These are phyloP conservation scores for Muntiacus reevesi DNA, from an alignment of 2,113 vertebrate species.

Conservation along the genomic window DNA sequence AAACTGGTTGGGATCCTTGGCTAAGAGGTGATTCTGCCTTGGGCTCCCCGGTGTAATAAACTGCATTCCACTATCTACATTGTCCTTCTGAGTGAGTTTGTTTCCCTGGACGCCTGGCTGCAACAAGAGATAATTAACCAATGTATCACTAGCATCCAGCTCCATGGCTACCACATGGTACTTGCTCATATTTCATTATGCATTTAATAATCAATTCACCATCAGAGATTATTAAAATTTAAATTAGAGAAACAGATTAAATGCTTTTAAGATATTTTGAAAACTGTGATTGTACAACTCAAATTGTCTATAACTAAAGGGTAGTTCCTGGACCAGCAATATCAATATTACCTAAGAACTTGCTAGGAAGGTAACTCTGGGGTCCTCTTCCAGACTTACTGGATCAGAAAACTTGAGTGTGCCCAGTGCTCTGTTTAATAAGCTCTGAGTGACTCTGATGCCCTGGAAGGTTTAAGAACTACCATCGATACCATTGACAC, in stretches of 20 bases:
- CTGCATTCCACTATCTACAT: background rate
- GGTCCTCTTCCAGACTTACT: background rate
- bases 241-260: slow-evolving; percentile 1
- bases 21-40: background rate
- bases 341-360: background rate
- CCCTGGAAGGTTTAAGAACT: background rate
- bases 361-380: background rate
- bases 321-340: background rate
- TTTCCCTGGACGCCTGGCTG: accelerated
- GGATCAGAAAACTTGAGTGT: background rate
- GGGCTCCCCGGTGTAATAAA: background rate
- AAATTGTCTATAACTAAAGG: background rate
- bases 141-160: background rate
- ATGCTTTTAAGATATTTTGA: background rate
- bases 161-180: background rate
- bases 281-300: background rate
- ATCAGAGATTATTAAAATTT: slow-evolving; percentile 22
- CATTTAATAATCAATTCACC: slow-evolving; percentile 28
- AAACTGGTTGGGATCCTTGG: background rate
- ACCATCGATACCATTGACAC: background rate
- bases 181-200: background rate
- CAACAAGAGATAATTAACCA: background rate
- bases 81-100: background rate
- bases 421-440: background rate
- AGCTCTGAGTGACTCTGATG: background rate